Evolutionary conservation across 2,113 vertebrate species (phyloP).

Genomic region (Sclerurus mexicanus): DNA sequence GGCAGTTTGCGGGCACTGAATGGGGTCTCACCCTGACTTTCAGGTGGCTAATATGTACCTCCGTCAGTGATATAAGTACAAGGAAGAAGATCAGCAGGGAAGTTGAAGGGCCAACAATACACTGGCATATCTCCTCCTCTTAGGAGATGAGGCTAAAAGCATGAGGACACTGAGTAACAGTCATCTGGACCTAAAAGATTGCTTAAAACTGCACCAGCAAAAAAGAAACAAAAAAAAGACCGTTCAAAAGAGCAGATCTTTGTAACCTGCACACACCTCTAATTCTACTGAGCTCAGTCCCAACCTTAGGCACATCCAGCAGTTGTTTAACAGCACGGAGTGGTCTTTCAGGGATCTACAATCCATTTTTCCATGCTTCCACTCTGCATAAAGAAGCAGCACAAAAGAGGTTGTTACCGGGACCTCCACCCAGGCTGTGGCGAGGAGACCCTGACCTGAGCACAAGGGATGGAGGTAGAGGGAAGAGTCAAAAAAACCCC

Average conservation of each 20-base stretch:
- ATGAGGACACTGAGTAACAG: neutral
- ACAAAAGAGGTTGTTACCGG: neutral
- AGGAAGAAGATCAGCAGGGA: neutral
- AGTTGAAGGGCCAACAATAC: neutral
- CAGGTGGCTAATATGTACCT: neutral
- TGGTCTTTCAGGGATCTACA: neutral
- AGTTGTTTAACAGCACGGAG: neutral
- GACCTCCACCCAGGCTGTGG: neutral
- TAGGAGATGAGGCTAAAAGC: neutral
- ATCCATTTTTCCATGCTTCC: neutral
- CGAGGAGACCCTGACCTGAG: neutral
- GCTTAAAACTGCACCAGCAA: neutral
- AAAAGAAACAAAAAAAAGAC: neutral
- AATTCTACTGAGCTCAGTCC: neutral
- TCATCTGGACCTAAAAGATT: neutral
- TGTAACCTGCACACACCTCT: fast-evolving
- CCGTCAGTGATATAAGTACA: neutral
- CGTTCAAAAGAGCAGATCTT: neutral
- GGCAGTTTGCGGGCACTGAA: neutral
- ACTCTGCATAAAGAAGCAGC: neutral
- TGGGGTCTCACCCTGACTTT: neutral
- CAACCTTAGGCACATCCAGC: neutral
- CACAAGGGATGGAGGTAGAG: neutral
- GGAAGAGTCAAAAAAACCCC: neutral
- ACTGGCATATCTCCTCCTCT: neutral